These are phyloP conservation scores for Anguilla obscura DNA, from an alignment of 2,797 vertebrate genomes.

Conservation along the genomic window DNA sequence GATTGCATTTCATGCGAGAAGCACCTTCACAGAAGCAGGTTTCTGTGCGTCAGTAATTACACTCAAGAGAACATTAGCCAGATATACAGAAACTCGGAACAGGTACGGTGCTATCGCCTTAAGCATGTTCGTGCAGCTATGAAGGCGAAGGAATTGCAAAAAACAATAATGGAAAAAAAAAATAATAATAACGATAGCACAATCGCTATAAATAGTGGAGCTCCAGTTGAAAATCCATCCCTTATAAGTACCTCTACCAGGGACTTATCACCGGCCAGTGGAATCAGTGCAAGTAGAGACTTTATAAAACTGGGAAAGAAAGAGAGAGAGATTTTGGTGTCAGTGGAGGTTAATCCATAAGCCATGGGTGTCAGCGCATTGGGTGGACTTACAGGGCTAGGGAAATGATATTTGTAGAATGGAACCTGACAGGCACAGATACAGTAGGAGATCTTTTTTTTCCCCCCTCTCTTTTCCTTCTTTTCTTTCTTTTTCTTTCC, in stretches of 20 bases:
- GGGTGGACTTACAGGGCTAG: slow-evolving; percentile 18
- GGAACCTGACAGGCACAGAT: neutral
- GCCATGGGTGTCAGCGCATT: slow-evolving; percentile 18
- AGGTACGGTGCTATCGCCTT: neutral
- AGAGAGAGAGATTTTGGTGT: slow-evolving; percentile 27
- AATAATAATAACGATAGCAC: neutral
- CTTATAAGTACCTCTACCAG: neutral
- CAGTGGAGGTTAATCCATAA: slow-evolving; percentile 29
- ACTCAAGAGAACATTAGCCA: neutral
- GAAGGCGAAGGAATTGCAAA: neutral
- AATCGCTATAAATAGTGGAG: neutral
- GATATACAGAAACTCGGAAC: neutral
- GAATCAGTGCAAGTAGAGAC: neutral
- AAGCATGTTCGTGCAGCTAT: neutral
- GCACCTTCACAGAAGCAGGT: neutral
- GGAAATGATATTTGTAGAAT: slow-evolving; percentile 1
- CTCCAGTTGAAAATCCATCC: neutral
- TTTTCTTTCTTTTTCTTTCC: neutral
- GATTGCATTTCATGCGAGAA: neutral
- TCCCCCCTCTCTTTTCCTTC: no score
- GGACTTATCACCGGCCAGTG: neutral
- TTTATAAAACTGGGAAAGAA: neutral
- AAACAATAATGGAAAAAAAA: neutral
- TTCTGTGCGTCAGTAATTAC: neutral
- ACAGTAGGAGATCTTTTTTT: neutral